Percentiles rank a stretch among this genome's conserved stretches.
Conservation (phyloP, 2,113 vertebrate species). For the Siniperca knerii region DNA sequence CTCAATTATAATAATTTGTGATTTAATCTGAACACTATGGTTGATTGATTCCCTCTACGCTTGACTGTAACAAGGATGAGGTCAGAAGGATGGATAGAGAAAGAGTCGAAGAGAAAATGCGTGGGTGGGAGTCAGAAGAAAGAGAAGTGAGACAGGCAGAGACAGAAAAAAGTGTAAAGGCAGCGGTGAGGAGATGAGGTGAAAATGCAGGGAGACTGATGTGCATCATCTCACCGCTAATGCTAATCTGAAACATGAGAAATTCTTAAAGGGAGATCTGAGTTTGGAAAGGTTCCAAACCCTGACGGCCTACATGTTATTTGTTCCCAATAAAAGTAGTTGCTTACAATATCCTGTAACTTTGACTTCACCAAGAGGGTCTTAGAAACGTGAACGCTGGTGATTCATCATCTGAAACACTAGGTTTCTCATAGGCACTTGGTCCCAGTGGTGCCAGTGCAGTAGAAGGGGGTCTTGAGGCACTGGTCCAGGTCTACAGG, state of each 20-base stretch:
- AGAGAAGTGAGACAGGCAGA: conserved; percentile 50
- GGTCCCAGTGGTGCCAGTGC: conserved; percentile 18
- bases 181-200: background rate
- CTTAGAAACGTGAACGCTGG: conserved; percentile 34
- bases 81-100: conserved; percentile 65
- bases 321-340: conserved; percentile 76
- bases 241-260: conserved; percentile 79
- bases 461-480: conserved; percentile 4
- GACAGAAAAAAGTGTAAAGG: conserved; percentile 30
- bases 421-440: conserved; percentile 42
- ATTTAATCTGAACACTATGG: conserved; percentile 77
- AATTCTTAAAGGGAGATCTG: conserved; percentile 46
- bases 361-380: conserved; percentile 27
- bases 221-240: conserved; percentile 51
- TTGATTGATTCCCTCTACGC: conserved; percentile 71
- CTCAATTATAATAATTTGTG: conserved; percentile 80
- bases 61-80: conserved; percentile 65
- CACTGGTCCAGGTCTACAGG: conserved; percentile 12
- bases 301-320: conserved; percentile 57
- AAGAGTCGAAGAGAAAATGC: conserved; percentile 48
- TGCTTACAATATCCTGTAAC: conserved; percentile 72
- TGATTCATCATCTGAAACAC: conserved; percentile 61
- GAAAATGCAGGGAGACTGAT: conserved; percentile 45
- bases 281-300: conserved; percentile 68
- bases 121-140: conserved; percentile 59